phyloP scores from a whole-genome alignment of 2,113 vertebrate species.

The Vulpes lagopus region DNA sequence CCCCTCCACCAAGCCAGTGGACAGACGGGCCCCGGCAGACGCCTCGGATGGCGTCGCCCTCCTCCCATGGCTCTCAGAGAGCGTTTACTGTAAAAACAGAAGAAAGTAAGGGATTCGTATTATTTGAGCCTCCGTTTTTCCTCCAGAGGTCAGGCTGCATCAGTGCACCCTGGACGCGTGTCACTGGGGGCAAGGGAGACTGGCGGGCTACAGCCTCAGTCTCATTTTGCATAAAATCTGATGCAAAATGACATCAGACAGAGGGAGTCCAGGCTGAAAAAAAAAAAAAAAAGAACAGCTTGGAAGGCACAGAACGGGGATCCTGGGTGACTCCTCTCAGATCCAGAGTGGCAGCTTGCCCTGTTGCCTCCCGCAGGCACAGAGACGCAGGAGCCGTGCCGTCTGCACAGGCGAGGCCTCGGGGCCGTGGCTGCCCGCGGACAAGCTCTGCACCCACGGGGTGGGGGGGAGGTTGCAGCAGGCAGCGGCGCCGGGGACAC shows the following conservation, averaged over 20 bases:
- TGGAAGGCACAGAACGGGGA: neutral
- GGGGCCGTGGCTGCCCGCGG: too few relatives aligned
- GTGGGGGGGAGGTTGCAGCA: fast-evolving
- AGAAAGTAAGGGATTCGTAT: slow-evolving; percentile 22
- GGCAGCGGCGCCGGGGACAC: too few relatives aligned
- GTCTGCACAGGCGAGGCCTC: too few relatives aligned
- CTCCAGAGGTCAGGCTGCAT: neutral
- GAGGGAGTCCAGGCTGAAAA: neutral
- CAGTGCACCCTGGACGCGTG: neutral
- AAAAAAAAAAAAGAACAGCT: too few relatives aligned
- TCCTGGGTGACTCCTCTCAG: neutral
- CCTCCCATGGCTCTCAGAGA: neutral
- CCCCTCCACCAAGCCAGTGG: neutral
- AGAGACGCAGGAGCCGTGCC: too few relatives aligned
- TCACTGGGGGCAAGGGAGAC: neutral
- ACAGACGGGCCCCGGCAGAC: too few relatives aligned
- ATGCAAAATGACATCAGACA: neutral
- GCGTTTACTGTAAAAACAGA: slow-evolving; percentile 18
- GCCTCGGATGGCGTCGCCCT: neutral
- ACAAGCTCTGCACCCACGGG: too few relatives aligned
- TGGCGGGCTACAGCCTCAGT: neutral
- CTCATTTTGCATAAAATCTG: neutral
- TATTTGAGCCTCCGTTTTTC: neutral
- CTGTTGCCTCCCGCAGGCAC: neutral
- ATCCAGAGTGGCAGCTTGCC: neutral